Conservation (phyloP, 1,140 invertebrate genomes). For the Rhopalosiphum padi region DNA sequence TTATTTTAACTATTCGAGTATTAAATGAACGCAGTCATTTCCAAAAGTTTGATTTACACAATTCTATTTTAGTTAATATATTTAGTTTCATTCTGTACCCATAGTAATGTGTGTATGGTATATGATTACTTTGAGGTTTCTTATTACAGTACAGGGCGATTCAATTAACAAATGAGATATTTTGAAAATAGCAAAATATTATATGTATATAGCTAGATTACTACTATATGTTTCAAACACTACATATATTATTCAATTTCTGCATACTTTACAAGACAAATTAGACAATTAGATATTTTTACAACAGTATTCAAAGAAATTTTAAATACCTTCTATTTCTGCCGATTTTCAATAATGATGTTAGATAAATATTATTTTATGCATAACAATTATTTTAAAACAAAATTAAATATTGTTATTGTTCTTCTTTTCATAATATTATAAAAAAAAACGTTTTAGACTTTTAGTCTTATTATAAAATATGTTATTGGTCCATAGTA, state of each 20-base stretch:
- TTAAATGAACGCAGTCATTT: neutral
- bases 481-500: neutral
- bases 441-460: neutral
- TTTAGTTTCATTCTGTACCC: slow-evolving; percentile 11
- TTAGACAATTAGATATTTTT: neutral
- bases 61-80: slow-evolving; percentile 13
- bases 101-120: slow-evolving; percentile 15
- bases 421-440: neutral
- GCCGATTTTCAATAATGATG: neutral
- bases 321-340: no score
- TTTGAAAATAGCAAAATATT: neutral
- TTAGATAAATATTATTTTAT: neutral
- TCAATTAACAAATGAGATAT: neutral
- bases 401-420: neutral
- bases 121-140: slow-evolving; percentile 34
- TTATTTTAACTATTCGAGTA: neutral
- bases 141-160: neutral
- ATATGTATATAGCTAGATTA: neutral
- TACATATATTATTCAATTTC: neutral
- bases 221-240: neutral
- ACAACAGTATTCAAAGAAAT: neutral
- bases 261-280: neutral
- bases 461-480: neutral
- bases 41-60: neutral
- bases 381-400: neutral